phyloP scores from a whole-genome alignment of 2,113 vertebrate species.

The Labeo catla region DNA sequence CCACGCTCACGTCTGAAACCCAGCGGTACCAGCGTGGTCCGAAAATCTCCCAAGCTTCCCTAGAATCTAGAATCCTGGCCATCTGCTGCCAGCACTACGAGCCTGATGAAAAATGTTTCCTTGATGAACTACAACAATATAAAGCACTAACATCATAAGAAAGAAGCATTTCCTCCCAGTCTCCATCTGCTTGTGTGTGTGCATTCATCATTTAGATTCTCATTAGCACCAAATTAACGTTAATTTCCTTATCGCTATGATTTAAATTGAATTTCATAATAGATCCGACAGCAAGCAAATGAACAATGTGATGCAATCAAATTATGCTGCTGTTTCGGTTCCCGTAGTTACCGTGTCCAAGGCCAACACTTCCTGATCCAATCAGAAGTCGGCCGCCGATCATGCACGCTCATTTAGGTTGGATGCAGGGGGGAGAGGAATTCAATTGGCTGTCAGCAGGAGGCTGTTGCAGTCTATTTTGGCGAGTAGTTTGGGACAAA shows the following conservation, averaged over 20 bases:
- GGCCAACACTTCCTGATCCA: slow-evolving; percentile 62
- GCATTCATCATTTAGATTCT: slow-evolving; percentile 60
- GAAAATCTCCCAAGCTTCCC: background rate
- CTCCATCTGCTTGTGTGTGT: slow-evolving; percentile 39
- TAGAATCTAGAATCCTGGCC: slow-evolving; percentile 39
- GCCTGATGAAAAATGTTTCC: slow-evolving; percentile 44
- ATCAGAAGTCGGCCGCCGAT: slow-evolving; percentile 49
- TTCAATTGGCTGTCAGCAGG: slow-evolving; percentile 64
- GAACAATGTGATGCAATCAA: slow-evolving; percentile 58
- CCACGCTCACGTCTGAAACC: slow-evolving; percentile 2
- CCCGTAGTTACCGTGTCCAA: slow-evolving; percentile 58
- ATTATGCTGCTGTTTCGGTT: slow-evolving; percentile 47
- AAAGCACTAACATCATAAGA: slow-evolving; percentile 27
- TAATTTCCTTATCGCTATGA: slow-evolving; percentile 57
- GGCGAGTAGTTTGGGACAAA: slow-evolving; percentile 58
- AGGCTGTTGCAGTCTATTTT: slow-evolving; percentile 60
- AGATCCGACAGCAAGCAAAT: slow-evolving; percentile 54
- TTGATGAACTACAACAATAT: slow-evolving; percentile 39
- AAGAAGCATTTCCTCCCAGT: background rate
- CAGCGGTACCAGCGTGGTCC: background rate
- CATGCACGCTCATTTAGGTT: slow-evolving; percentile 60
- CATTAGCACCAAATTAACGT: slow-evolving; percentile 52
- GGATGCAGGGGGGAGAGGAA: slow-evolving; percentile 55
- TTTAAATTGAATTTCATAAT: slow-evolving; percentile 58
- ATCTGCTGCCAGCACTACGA: slow-evolving; percentile 50